Base-by-base conservation (phyloP, 2,888 invertebrate genomes). In the Drosophila phalerata region DNA sequence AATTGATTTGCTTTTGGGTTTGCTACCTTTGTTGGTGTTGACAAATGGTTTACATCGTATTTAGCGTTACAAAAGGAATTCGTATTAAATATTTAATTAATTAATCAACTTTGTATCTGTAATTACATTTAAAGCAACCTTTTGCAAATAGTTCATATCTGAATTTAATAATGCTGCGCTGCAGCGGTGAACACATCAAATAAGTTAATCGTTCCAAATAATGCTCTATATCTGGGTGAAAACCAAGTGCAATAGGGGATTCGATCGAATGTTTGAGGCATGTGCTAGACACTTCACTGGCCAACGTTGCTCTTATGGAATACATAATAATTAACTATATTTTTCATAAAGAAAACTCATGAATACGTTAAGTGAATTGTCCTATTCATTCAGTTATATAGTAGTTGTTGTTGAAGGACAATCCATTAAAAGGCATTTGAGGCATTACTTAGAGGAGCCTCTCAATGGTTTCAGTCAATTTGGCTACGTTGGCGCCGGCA, bases 401-500 rank as follows among this genome's bases (percentile, higher is more conserved):
- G 19, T 22, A 49, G 17, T 42, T 32, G 22, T 25, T 51, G 19
- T 17, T 30, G 19, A 45, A 45, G 52, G 68, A 72, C 65, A 73
- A 73, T 71, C 51, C 63, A 51, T 63, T 42, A 69, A 71, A 15
- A 56, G 47, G 60, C 48, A 42, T 43, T 72, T 55, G 19, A 34
- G 51, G 64, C 61, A 53, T 78, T 79, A 48, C 45, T 85, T 77
- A 86, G 52, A 83, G 65, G 30, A 94, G 91, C 85, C 94, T 94
- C 62, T 93, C 79, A 74, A 96, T 94, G 57, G 94, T 93, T 88
- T 94, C 93, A 90, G 93, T 94, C 57, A 97, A 93, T 92, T 95
- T 96, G 30, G 95, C 28, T 28, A 6, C 95, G 56, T 96, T 97
- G 34, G 97, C 97, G 17, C 97, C 97, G 65, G 96, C 95, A 93